Base-by-base conservation (phyloP, 1,140 invertebrate species). In the Drusus annulatus region DNA sequence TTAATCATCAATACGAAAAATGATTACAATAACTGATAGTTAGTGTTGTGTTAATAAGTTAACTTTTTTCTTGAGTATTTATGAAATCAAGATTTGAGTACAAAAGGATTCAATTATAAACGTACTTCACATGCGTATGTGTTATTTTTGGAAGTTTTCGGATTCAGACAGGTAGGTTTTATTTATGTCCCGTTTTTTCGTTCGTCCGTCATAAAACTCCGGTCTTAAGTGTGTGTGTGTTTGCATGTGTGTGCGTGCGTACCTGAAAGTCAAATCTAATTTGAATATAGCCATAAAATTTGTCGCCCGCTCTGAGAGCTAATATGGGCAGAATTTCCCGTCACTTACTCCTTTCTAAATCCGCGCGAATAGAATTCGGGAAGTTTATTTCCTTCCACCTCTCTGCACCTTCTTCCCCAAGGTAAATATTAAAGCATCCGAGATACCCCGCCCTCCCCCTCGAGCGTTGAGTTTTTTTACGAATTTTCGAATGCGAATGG, bases 371-470 rank as follows among this genome's bases (percentile, higher is more conserved):
- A 68, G 80, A 81, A 81, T 65, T 81, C 77, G 76, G 76, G 80
- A 81, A 81, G 65, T 81, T 81, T 77, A 69, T 81, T 76, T 74
- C 80, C 51, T 73, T 76, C 80, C 23, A 25, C 60, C 51, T 25
- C 74, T 80, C 62, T 68, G 58, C 51, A 58, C 75, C 58, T 60
- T 80, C 65, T 69, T 65, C 65, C 80, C 76, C 58, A 76, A 76
- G 76, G 80, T 79, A 81, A 81, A 81, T 81, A 81, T 81, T 81
- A 81, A 78, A 71, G 76, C 69, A 74, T 52, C 76, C 69, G 78
- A 81, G 80, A 77, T 77, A 81, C 75, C 60, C 65, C 60, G 3
- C 15, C 69, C 50, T 25, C n/a, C 65, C 25, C 19, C 21, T 21
- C 69, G 25, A 52, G 36, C 36, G 36, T 45, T 45, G 36, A 45